Percentiles rank a stretch among this genome's conserved stretches.
Evolutionary conservation across 2,797 vertebrate species (phyloP).

Genomic region (Typhlichthys subterraneus): DNA sequence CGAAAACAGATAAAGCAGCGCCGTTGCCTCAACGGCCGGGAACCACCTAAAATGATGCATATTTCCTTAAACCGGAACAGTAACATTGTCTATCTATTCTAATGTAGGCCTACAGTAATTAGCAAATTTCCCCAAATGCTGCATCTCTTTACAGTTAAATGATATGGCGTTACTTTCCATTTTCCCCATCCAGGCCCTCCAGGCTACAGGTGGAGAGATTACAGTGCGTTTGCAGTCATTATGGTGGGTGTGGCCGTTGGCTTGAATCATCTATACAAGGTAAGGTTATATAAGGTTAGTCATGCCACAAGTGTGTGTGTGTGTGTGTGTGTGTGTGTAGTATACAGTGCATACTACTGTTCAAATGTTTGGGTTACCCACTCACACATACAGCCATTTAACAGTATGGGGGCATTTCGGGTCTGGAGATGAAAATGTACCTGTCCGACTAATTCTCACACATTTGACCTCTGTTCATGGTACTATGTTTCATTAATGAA

Average conservation of each 20-base stretch:
- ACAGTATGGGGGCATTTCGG: too few relatives aligned
- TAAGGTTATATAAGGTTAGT: conserved; percentile 64
- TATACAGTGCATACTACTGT: too few relatives aligned
- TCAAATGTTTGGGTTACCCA: too few relatives aligned
- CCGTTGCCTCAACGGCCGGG: too few relatives aligned
- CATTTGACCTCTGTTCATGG: too few relatives aligned
- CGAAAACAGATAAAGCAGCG: too few relatives aligned
- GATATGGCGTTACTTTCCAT: not conserved
- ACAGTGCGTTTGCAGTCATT: conserved; percentile 91
- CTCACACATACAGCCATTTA: too few relatives aligned
- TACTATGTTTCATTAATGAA: too few relatives aligned
- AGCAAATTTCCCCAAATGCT: not conserved
- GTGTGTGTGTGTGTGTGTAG: too few relatives aligned
- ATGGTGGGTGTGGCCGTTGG: conserved; percentile 93
- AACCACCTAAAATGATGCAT: not conserved
- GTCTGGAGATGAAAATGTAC: too few relatives aligned
- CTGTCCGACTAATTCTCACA: too few relatives aligned
- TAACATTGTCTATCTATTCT: not conserved
- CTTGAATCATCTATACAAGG: conserved; percentile 93
- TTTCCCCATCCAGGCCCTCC: conserved; percentile 72
- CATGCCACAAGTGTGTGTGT: not conserved
- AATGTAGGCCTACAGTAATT: too few relatives aligned
- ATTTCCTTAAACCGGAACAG: not conserved
- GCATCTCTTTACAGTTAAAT: conserved; percentile 1
- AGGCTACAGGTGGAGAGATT: conserved; percentile 93